Percentiles rank a stretch among this genome's conserved stretches.
Conservation (phyloP, 1,140 invertebrate species). For the Yoshiicerus persimilis region DNA sequence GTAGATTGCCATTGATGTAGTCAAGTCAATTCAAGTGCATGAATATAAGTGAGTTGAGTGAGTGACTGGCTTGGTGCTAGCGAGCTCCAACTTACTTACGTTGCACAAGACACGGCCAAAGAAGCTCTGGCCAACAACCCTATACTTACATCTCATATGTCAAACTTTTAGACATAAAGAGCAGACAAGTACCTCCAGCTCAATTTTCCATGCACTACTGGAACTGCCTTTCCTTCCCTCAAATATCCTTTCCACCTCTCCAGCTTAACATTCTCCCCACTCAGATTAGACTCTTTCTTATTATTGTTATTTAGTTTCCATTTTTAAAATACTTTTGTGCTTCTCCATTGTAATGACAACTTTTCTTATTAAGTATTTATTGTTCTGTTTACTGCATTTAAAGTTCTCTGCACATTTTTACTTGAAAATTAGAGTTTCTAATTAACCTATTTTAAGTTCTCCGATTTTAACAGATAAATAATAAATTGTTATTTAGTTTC, state of each 20-base stretch:
- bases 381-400: too few relatives aligned
- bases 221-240: neutral
- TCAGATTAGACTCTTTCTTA: neutral
- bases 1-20: neutral
- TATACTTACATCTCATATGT: conserved; percentile 27
- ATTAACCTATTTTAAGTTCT: too few relatives aligned
- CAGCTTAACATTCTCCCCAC: too few relatives aligned
- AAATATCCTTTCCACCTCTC: neutral
- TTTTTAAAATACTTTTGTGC: neutral
- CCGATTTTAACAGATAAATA: too few relatives aligned
- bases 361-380: too few relatives aligned
- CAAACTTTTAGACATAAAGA: conserved; percentile 27
- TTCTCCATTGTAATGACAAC: neutral
- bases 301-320: neutral
- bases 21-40: conserved; percentile 1
- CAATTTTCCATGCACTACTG: conserved; percentile 28
- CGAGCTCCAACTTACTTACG: neutral
- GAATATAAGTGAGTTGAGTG: conserved; percentile 5
- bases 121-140: neutral
- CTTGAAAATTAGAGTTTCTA: too few relatives aligned
- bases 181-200: conserved; percentile 25
- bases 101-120: neutral
- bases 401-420: too few relatives aligned
- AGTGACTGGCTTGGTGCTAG: neutral
- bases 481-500: too few relatives aligned